These are phyloP conservation scores for Thecophora atra DNA, from an alignment of 2,888 invertebrate genomes.

Conservation along the genomic window DNA sequence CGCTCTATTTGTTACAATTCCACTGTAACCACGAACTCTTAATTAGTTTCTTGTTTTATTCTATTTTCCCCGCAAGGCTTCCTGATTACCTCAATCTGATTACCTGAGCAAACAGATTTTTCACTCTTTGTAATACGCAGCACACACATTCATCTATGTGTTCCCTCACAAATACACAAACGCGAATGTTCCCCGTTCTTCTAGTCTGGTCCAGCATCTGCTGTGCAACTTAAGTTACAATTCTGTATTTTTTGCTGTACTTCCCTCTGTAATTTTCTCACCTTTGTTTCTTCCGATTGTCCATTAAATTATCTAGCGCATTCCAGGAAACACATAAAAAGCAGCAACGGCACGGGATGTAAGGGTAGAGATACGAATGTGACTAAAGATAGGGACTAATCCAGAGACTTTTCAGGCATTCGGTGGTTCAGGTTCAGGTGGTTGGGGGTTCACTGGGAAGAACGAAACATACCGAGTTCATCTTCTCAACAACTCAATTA, in stretches of 20 bases:
- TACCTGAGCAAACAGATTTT: too few species aligned
- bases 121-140: neutral
- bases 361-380: neutral
- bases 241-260: too few species aligned
- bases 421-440: too few species aligned
- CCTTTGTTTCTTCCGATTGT: slow-evolving; percentile 19
- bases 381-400: too few species aligned
- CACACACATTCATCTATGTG: neutral
- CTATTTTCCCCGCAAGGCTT: neutral
- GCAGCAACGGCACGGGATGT: neutral
- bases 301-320: slow-evolving; percentile 23
- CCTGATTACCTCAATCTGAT: slow-evolving; percentile 7
- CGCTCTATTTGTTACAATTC: neutral
- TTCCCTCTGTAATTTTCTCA: too few species aligned
- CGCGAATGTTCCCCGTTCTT: neutral
- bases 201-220: neutral
- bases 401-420: too few species aligned
- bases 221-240: neutral
- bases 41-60: slow-evolving; percentile 15
- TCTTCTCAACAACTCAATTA: slow-evolving; percentile 44
- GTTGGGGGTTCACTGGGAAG: neutral
- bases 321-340: slow-evolving; percentile 1
- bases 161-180: neutral
- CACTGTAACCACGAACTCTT: neutral
- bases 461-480: slow-evolving; percentile 17